Base-by-base conservation (phyloP, 2,888 invertebrate genomes). In the Tipula helvola region DNA sequence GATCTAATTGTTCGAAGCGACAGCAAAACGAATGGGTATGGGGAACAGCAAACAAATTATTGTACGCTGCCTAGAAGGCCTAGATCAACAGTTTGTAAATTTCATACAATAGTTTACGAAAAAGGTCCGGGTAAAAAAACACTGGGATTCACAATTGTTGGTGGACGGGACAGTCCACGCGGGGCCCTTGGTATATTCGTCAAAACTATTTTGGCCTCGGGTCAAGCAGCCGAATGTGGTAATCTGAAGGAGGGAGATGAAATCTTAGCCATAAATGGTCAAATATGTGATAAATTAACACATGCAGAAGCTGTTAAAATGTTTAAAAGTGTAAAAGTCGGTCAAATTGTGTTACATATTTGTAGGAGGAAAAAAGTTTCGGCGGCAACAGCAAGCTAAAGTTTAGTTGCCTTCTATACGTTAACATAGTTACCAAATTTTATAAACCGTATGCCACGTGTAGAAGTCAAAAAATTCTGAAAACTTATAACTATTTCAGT, bases 71-170 rank as follows among this genome's bases (percentile, higher is more conserved):
- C 96, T 1, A 92, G 96, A 88, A 92, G 95, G 89, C 95, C 95
- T 7, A 92, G 94, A 88, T 95, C 94, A 36, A 94, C 94, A 0
- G 93, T 94, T 47, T 95, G 95, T 88, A 94, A 94, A 0, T 95
- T 95, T 89, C 94, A 95, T 88, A 96, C 95, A 0, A 94, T 96
- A 18, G 94, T 95, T 7, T 94, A 95, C 89, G 95, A 96, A 90
- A 97, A 97, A 90, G 97, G 96, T 0, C 94, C 94, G 8, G 96
- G 96, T 2, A 96, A 95, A 90, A 97, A 96, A 91, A 95, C 96
- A 0, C 93, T 97, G 44, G 97, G 97, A n/a, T 97, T 97, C 90
- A 97, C 96, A 12, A 96, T 97, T 88, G 97, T 97, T 2, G 97
- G 97, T 83, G 97, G 97, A 85, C 93, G 95, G 87, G 97, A 97